Evolutionary conservation across 2,888 invertebrate genomes (phyloP), one percentile per base, ranked within the genome.

Genomic region (Andrena bucephala): DNA sequence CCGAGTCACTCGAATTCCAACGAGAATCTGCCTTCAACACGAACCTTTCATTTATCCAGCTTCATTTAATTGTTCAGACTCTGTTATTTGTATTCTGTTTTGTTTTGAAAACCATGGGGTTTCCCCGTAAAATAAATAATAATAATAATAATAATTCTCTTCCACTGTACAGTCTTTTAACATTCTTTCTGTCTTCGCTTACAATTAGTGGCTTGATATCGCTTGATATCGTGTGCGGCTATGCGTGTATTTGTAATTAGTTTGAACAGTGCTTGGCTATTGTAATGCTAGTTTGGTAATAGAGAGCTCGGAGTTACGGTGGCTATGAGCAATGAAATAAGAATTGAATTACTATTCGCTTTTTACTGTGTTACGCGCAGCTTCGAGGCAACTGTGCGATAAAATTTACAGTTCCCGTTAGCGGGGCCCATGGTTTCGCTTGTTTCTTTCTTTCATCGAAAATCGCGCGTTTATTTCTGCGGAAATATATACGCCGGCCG

Each of bases 391-490:
- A 57, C 20, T 24, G 24, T 10, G 24, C 24, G 20, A 20, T 20
- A 27, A 57, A 57, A 20, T 52, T 31, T 20, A 20, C 31, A 16
- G 7, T 8, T 8, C 57, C 33, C 31, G 31, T 62, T n/a, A 33
- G n/a, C n/a, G 60, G 60, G n/a, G n/a, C n/a, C n/a, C n/a, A n/a
- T 33, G 60, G 36, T 62, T 36, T 33, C 10, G 42, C 42, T 42
- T 33, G 20, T 24, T 10, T 57, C 24, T 27, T 27, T 57, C 24
- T 57, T 24, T 27, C 24, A 24, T 5, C 2, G 33, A 10, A 20
- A 62, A 62, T 29, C 16, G 33, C 20, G 20, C 3, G 33, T 62
- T n/a, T 62, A 62, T 62, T 36, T 62, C 20, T 4, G 33, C 20
- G n/a, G 33, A 33, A 62, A 62, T 7, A 27, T 27, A 1, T 42